phyloP scores from a whole-genome alignment of 2,888 invertebrate genomes.

The Drosophila nr. medialis region DNA sequence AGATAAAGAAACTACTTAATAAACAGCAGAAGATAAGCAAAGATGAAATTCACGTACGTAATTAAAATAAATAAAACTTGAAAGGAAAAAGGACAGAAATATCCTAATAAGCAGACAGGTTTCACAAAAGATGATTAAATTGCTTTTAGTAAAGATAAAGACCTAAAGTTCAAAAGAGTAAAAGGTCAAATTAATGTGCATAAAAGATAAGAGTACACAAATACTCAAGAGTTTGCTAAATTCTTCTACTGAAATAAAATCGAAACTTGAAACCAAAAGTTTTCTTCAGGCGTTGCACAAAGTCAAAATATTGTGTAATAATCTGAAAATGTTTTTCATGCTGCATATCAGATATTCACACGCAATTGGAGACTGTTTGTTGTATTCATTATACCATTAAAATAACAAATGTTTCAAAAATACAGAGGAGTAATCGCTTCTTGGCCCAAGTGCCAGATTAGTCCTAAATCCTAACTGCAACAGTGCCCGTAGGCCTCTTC shows the following conservation, averaged over 20 bases:
- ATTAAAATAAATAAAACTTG: conserved; percentile 18
- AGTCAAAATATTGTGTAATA: neutral
- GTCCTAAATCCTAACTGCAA: conserved; percentile 17
- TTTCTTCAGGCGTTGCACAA: no score
- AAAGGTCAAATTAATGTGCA: no score
- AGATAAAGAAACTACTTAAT: conserved; percentile 10
- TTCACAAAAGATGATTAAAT: neutral
- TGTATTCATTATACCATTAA: neutral
- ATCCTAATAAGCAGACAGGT: neutral
- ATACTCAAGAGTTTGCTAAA: neutral
- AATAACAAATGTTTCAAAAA: conserved; percentile 3
- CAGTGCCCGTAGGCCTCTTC: conserved; percentile 11
- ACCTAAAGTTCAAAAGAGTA: neutral
- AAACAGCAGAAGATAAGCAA: neutral
- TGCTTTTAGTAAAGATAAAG: neutral
- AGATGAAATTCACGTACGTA: conserved; percentile 2
- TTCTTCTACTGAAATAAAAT: neutral
- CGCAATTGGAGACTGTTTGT: neutral
- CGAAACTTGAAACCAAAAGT: neutral
- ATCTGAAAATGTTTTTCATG: neutral
- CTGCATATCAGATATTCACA: neutral
- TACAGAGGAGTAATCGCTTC: conserved; percentile 4
- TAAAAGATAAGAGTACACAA: neutral
- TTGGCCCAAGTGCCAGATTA: conserved; percentile 19
- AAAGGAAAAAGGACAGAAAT: neutral